Evolutionary conservation across 2,113 vertebrate species (phyloP), one percentile per base, ranked within the genome.

Genomic region (Diadophis punctatus): DNA sequence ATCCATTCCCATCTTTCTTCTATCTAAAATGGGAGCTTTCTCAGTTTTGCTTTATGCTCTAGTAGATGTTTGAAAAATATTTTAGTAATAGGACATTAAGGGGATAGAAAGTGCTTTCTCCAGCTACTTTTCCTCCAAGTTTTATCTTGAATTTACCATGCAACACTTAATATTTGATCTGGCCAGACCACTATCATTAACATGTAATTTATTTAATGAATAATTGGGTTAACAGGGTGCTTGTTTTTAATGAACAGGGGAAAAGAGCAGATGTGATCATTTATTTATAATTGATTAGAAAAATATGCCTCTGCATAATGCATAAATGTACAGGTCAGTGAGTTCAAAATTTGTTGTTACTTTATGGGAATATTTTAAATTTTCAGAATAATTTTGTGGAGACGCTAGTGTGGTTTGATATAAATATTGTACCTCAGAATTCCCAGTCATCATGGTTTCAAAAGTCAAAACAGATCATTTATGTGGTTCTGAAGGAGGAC

Each of bases 1-100:
- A 55, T 92, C 49, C 55, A 90, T 23, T 91, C 20, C 48, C 74
- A 48, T 74, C 11, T 23, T 86, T 49, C 87, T 93, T 93, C 68
- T 88, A 91, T 90, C 90, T 93, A 86, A 87, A 90, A 49, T 53
- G 89, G 48, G 27, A 27, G 34, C 11, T 85, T 30, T 85, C 39
- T 91, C 51, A 74, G 34, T 39, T 88, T 88, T 51, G 14, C 46
- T 86, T 48, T 89, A 12, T 12, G 8, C n/a, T 63, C 52, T 89
- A 63, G 25, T 55, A 30, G 25, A 60, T 55, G 20, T 46, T 68
- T 86, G 52, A 27, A 90, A 91, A 86, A 91, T 22, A 68, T 91
- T 89, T 89, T n/a, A 22, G 56, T 87, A 88, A 88, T 4, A 39
- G 34, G 18, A 8, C 48, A 58, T 14, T 23, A 84, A 18, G 18